Evolutionary conservation across 2,888 invertebrate genomes (phyloP).

Genomic region (Aphidoletes aphidimyza): DNA sequence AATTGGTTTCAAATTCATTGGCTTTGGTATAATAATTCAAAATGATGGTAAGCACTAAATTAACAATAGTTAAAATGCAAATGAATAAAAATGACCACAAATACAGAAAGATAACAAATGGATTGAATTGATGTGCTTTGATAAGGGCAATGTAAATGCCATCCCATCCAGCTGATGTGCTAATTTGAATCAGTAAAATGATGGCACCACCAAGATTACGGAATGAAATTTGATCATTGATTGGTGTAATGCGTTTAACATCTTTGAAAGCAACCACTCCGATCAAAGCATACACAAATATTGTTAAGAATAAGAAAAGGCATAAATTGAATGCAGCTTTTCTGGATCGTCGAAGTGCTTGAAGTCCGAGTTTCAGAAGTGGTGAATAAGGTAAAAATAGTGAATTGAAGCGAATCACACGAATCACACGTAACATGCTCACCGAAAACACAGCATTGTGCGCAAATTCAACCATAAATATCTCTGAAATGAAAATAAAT

Average conservation of each 20-base stretch:
- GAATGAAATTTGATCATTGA: slow-evolving; percentile 75
- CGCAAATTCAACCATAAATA: slow-evolving; percentile 79
- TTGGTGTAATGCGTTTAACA: not conserved
- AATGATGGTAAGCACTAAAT: slow-evolving; percentile 14
- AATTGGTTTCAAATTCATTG: not conserved
- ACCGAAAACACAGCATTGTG: slow-evolving; percentile 83
- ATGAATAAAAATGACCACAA: slow-evolving; percentile 39
- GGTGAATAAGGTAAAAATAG: slow-evolving; percentile 74
- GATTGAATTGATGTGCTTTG: not conserved
- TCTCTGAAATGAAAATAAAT: slow-evolving; percentile 67
- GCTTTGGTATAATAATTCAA: slow-evolving; percentile 1
- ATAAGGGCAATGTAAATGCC: not conserved
- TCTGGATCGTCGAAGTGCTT: slow-evolving; percentile 83
- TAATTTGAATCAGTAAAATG: slow-evolving; percentile 74
- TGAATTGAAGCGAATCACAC: slow-evolving; percentile 82
- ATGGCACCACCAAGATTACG: slow-evolving; percentile 84
- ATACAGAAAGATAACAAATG: not conserved
- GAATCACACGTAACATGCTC: slow-evolving; percentile 81
- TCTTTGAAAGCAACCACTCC: slow-evolving; percentile 61
- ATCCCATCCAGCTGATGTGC: slow-evolving; percentile 53
- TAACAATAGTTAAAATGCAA: not conserved
- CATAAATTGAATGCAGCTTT: slow-evolving; percentile 87
- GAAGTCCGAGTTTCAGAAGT: not conserved
- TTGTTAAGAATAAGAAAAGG: slow-evolving; percentile 81
- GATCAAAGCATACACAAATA: slow-evolving; percentile 87